Base-by-base conservation (phyloP, 2,113 vertebrate genomes). In the Siniperca chuatsi region DNA sequence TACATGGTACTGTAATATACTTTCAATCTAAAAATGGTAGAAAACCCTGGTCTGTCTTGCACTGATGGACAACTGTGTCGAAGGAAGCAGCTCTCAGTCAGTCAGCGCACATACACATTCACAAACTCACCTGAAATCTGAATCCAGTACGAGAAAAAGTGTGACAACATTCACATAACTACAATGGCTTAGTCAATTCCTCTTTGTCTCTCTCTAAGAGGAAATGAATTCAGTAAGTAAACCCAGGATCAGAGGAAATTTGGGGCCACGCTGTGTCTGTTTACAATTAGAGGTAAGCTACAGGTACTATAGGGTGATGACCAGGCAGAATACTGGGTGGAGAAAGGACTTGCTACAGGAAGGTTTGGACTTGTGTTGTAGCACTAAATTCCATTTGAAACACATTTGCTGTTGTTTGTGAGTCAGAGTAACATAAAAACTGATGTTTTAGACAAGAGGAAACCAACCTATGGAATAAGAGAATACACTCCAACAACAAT, bases 11-110 rank as follows among this genome's bases (percentile, higher is more conserved):
- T 77, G 69, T 83, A 68, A 89, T 89, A 83, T 92, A 93, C 62
- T 89, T 79, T 86, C 18, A 23, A 82, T 86, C 91, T 91, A 93
- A 92, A 96, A 95, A 93, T 48, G 40, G 89, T 94, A 95, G 90
- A 95, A 95, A 95, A 92, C 89, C 86, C 83, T 84, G 73, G 33
- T 89, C 55, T 79, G 82, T 90, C 81, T 83, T 70, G 66, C 69
- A 54, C 75, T 86, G 65, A 58, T 82, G 79, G 68, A 91, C 86
- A 90, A 85, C 75, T 80, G 80, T 89, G 81, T 77, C n/a, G 74
- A 89, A 88, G 35, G 76, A 84, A 86, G 78, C 67, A 80, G 79
- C 76, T 86, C 52, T 46, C 83, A 78, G 12, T 66, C 64, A 0
- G 20, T 52, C 48, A 12, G 50, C 42, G 13, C 60, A 0, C 29